phyloP scores from a whole-genome alignment of 2,888 invertebrate genomes.

The Cetonia aurata region DNA sequence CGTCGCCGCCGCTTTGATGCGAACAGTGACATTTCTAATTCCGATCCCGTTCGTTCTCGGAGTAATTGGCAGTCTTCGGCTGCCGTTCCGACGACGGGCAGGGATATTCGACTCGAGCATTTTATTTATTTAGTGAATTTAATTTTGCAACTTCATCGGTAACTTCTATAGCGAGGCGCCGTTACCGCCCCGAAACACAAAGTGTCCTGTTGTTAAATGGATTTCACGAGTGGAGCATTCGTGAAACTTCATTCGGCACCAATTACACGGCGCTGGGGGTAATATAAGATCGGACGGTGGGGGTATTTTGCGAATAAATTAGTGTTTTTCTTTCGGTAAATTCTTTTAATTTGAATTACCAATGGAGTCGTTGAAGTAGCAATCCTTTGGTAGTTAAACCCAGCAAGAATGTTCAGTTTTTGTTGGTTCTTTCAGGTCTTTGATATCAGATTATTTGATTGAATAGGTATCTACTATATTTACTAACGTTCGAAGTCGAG shows the following conservation, averaged over 20 bases:
- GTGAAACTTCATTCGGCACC: conserved; percentile 42
- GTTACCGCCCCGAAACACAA: conserved; percentile 24
- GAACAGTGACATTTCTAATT: conserved; percentile 40
- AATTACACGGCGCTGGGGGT: conserved; percentile 43
- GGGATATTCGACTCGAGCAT: conserved; percentile 52
- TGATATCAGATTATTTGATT: too few relatives aligned
- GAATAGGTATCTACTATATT: too few relatives aligned
- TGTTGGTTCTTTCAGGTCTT: too few relatives aligned
- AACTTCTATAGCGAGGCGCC: conserved; percentile 43
- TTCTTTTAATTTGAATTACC: not conserved
- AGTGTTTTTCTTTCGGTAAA: not conserved
- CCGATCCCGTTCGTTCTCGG: conserved; percentile 29
- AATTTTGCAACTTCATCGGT: conserved; percentile 50
- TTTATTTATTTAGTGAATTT: conserved; percentile 56
- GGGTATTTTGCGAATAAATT: conserved; percentile 44
- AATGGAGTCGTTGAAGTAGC: not conserved
- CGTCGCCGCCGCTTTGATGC: conserved; percentile 22
- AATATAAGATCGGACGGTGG: conserved; percentile 44
- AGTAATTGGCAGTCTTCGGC: conserved; percentile 38
- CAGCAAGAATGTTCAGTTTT: too few relatives aligned
- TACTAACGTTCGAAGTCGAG: too few relatives aligned
- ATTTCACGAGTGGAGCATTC: conserved; percentile 43
- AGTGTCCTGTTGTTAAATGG: conserved; percentile 44
- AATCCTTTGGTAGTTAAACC: too few relatives aligned
- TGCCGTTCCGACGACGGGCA: conserved; percentile 7